phyloP scores from a whole-genome alignment of 2,888 invertebrate species.

The Cantharis flavilabris region DNA sequence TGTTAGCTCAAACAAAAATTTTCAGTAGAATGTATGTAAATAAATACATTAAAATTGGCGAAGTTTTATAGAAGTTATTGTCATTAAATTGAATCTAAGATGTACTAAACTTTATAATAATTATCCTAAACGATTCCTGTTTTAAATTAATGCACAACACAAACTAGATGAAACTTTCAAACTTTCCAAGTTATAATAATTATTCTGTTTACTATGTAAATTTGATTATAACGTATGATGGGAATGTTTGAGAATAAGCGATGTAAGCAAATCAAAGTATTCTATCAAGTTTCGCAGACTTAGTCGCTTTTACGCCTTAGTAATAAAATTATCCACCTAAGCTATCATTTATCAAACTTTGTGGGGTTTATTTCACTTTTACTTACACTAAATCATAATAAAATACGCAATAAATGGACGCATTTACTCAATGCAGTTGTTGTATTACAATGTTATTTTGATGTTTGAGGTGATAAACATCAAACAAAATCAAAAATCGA shows the following conservation, averaged over 20 bases:
- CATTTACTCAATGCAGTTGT: too few relatives aligned
- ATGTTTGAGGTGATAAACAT: too few relatives aligned
- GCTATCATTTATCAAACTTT: neutral
- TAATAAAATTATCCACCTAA: neutral
- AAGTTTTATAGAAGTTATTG: neutral
- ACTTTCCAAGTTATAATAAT: neutral
- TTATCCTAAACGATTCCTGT: neutral
- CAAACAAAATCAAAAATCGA: too few relatives aligned
- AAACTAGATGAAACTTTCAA: neutral
- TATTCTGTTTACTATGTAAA: neutral
- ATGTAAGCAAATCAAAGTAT: neutral
- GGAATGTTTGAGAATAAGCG: neutral
- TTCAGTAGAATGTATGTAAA: too few relatives aligned
- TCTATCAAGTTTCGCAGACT: neutral
- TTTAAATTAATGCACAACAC: neutral
- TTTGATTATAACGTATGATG: neutral
- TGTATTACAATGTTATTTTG: too few relatives aligned
- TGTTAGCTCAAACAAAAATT: too few relatives aligned
- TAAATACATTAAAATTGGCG: too few relatives aligned
- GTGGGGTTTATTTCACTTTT: neutral
- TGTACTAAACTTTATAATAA: too few relatives aligned
- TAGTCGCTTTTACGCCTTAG: neutral
- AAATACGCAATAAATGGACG: neutral
- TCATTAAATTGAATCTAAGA: too few relatives aligned
- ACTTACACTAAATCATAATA: neutral